Conservation (phyloP, 2,888 invertebrate species). For the Lasioglossum figueresi region DNA sequence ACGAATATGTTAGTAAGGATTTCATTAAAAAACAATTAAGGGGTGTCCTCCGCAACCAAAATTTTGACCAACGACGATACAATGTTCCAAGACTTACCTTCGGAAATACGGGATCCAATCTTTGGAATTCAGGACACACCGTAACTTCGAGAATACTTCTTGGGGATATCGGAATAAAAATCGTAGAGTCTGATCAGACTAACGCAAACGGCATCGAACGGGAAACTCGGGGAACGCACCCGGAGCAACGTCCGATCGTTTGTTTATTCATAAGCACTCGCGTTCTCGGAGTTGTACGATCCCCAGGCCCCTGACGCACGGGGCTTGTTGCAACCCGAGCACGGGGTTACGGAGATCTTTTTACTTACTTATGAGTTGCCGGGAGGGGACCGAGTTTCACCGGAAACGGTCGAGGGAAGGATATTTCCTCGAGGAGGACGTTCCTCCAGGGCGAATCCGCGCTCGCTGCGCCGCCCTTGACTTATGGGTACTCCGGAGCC, state of each 20-base stretch:
- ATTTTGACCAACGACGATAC: no score
- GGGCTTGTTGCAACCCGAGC: neutral
- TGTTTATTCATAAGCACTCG: conserved; percentile 46
- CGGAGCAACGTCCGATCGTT: conserved; percentile 3
- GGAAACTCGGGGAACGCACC: neutral
- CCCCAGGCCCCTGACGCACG: conserved; percentile 18
- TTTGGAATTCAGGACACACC: neutral
- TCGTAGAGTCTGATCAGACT: neutral
- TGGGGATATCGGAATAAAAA: neutral
- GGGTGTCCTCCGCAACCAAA: no score
- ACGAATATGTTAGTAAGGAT: no score
- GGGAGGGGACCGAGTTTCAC: neutral
- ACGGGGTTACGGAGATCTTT: conserved; percentile 20
- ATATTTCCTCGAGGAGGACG: conserved; percentile 22
- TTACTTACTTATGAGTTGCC: conserved; percentile 30
- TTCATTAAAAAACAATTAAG: no score
- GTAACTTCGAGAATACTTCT: neutral
- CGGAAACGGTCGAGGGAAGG: conserved; percentile 18
- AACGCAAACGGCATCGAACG: conserved; percentile 17
- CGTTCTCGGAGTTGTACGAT: conserved; percentile 16
- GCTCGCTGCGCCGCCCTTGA: neutral
- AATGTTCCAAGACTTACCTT: no score
- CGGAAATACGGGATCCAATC: no score
- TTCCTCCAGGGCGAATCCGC: conserved; percentile 18
- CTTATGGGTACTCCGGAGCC: conserved; percentile 19